Base-by-base conservation (phyloP, 1,140 invertebrate species). In the Panagrolaimus sp. region DNA sequence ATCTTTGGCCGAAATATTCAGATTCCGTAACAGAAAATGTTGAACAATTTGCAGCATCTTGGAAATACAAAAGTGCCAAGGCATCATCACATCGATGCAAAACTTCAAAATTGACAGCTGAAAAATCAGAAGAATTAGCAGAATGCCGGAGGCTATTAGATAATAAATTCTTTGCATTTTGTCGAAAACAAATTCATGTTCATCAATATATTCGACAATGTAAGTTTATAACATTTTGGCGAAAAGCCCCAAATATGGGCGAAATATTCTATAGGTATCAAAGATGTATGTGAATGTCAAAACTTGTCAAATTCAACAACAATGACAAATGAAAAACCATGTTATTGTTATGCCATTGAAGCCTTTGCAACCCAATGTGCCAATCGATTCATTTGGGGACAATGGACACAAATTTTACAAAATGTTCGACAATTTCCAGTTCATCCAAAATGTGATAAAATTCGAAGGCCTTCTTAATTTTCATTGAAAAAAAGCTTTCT, bases 371-470 rank as follows among this genome's bases (percentile, higher is more conserved):
- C 14, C 4, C 21, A 58, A 58, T 58, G 52, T 17, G 52, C 52
- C 10, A 58, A 58, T 26, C 21, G 28, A 14, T 58, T 26, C 8
- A 17, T 58, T 2, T 58, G 52, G 52, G 10, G 28, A 21, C 52
- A 26, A 21, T 58, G 52, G 52, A 38, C 32, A 38, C 52, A 58
- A 28, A 21, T 28, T 21, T 58, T 58, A 26, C 14, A 12, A 12
- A 28, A 21, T 10, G 52, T 58, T 21, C 21, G 28, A 26, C 52
- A 58, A 58, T 28, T 58, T 58, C 52, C 52, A 0, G 52, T 58
- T 1, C 52, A 58, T 58, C 52, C 52, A 2, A 10, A 58, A 58
- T 58, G 52, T 58, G 52, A 58, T 28, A 58, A 12, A 28, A 58
- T 58, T 58, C 10, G 21, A 12, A 58, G 17, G 8, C 52, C 52